A percentile compares a stretch with the other conserved stretches of the same genome.
These are phyloP conservation scores for Xestia sexstrigata DNA, from an alignment of 2,888 invertebrate species.

Conservation along the genomic window DNA sequence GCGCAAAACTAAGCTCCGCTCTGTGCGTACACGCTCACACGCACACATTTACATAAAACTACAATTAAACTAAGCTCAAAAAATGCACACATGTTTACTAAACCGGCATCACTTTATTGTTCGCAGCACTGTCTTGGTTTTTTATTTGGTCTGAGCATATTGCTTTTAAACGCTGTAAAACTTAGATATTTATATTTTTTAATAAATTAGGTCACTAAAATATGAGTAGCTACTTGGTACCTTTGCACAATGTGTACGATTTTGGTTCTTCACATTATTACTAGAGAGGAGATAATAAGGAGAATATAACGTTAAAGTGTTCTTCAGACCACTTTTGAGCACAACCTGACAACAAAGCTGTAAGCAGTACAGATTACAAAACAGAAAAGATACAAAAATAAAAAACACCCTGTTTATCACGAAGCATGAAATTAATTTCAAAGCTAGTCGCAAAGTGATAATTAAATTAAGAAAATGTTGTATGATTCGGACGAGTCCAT, in stretches of 20 bases:
- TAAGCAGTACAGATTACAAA: neutral
- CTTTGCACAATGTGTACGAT: neutral
- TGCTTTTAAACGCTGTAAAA: neutral
- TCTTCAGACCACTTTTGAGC: neutral
- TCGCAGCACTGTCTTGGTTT: too few relatives aligned
- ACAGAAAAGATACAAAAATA: neutral
- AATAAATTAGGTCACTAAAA: neutral
- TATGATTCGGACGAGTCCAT: conserved; percentile 4
- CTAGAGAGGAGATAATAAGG: neutral
- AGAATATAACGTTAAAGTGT: neutral
- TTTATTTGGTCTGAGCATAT: too few relatives aligned
- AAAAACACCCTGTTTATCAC: conserved; percentile 9
- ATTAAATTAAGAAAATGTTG: conserved; percentile 18
- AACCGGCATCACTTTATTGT: too few relatives aligned
- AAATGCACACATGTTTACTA: too few relatives aligned
- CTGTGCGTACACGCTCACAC: too few relatives aligned
- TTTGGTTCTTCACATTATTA: neutral
- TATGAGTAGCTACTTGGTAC: neutral
- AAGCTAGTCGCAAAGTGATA: conserved; percentile 32
- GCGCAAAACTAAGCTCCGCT: too few relatives aligned
- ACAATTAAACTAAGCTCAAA: too few relatives aligned
- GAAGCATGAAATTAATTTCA: conserved; percentile 35
- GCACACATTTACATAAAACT: too few relatives aligned
- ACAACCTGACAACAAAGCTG: neutral
- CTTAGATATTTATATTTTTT: neutral